phyloP scores from a whole-genome alignment of 2,797 vertebrate genomes.

The Pantherophis alleghaniensis region DNA sequence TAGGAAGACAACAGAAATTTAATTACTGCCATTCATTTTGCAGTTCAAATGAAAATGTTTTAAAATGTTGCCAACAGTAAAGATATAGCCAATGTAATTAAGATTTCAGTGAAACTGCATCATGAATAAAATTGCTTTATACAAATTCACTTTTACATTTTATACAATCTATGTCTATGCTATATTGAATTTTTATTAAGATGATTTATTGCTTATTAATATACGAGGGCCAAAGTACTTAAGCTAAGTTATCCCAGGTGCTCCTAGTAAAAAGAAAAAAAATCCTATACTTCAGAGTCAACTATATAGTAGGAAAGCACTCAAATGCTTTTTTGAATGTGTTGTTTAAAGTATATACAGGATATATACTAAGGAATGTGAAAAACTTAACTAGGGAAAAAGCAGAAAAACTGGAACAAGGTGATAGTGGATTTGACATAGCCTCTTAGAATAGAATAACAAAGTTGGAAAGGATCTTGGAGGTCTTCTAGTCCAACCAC shows the following conservation, averaged over 20 bases:
- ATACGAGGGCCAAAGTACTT: neutral
- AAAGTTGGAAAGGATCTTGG: neutral
- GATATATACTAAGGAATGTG: neutral
- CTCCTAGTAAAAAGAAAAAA: neutral
- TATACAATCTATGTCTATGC: fast-evolving
- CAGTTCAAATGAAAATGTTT: slow-evolving; percentile 50
- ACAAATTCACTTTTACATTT: neutral
- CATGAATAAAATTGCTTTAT: fast-evolving
- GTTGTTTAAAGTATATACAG: neutral
- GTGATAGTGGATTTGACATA: neutral
- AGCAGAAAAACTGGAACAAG: neutral
- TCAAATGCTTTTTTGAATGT: neutral
- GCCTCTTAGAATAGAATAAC: neutral
- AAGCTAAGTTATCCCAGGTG: neutral
- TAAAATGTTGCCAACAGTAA: slow-evolving; percentile 45
- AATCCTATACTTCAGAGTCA: neutral
- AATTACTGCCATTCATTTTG: slow-evolving; percentile 60
- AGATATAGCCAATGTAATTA: slow-evolving; percentile 22
- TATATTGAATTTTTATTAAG: neutral
- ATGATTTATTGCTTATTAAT: neutral
- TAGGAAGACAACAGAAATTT: slow-evolving; percentile 67
- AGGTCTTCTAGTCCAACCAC: neutral
- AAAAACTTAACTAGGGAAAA: neutral
- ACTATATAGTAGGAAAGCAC: neutral
- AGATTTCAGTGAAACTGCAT: slow-evolving; percentile 8